A percentile compares a stretch with the other conserved stretches of the same genome.
Evolutionary conservation across 2,888 invertebrate genomes (phyloP).

Genomic region (Rhingia rostrata): DNA sequence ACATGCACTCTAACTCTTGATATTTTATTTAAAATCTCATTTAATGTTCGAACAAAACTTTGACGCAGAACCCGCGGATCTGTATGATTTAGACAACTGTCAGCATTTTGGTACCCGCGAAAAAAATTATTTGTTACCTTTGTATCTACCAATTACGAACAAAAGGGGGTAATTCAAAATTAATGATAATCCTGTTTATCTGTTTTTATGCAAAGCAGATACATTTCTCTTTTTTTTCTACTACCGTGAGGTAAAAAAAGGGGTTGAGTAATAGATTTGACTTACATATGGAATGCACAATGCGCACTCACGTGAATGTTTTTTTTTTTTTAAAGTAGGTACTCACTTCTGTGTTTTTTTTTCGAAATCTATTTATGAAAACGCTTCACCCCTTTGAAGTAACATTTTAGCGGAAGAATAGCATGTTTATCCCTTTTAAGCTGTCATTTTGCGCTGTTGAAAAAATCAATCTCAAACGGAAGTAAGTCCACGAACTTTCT

Average conservation of each 20-base stretch:
- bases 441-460: conserved; percentile 48
- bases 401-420: conserved; percentile 24
- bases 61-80: conserved; percentile 11
- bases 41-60: conserved; percentile 4
- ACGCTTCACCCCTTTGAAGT: conserved; percentile 32
- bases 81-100: conserved; percentile 49
- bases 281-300: conserved; percentile 16
- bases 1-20: not conserved
- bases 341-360: conserved; percentile 17
- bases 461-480: conserved; percentile 45
- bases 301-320: conserved; percentile 44
- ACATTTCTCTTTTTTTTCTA: conserved; percentile 30
- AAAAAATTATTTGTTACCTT: conserved; percentile 37
- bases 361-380: not conserved
- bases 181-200: conserved; percentile 59
- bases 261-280: conserved; percentile 25
- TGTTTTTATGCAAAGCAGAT: conserved; percentile 48
- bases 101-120: conserved; percentile 49
- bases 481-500: not conserved
- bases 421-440: conserved; percentile 37
- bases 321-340: conserved; percentile 21
- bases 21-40: conserved; percentile 31
- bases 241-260: conserved; percentile 6
- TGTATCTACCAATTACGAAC: conserved; percentile 43
- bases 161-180: conserved; percentile 64